Evolutionary conservation across 2,113 vertebrate genomes (phyloP).

Genomic region (Stegastes partitus): DNA sequence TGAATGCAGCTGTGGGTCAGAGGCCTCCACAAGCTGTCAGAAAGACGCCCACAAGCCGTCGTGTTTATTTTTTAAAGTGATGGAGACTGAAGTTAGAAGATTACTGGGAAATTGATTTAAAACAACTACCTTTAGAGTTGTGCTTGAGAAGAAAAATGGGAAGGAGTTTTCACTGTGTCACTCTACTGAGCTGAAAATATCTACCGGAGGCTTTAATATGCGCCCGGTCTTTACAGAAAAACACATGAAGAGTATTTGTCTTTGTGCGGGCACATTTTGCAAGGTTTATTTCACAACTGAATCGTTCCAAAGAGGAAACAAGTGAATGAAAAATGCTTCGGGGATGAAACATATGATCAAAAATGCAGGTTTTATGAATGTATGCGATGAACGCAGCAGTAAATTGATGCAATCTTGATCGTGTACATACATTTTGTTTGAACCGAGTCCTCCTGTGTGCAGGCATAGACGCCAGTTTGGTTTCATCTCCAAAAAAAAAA

Average conservation of each 20-base stretch:
- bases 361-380: not conserved
- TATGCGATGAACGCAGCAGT: slow-evolving; percentile 2
- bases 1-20: slow-evolving; percentile 39
- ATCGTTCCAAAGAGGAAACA: not conserved
- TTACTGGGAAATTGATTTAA: not conserved
- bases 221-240: not conserved
- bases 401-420: not conserved
- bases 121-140: not conserved
- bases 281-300: not conserved
- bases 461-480: not conserved
- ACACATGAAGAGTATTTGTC: no score
- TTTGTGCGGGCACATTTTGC: not conserved
- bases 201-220: not conserved
- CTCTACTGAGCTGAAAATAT: no score
- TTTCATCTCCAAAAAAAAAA: not conserved
- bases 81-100: not conserved
- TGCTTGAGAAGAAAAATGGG: not conserved
- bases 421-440: not conserved
- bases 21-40: slow-evolving; percentile 53
- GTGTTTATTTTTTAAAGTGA: slow-evolving; percentile 7
- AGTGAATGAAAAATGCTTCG: not conserved
- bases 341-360: not conserved
- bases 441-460: not conserved
- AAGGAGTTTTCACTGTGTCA: not conserved
- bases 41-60: slow-evolving; percentile 6